phyloP scores from a whole-genome alignment of 2,797 vertebrate genomes.

The Premnoplex brunnescens region DNA sequence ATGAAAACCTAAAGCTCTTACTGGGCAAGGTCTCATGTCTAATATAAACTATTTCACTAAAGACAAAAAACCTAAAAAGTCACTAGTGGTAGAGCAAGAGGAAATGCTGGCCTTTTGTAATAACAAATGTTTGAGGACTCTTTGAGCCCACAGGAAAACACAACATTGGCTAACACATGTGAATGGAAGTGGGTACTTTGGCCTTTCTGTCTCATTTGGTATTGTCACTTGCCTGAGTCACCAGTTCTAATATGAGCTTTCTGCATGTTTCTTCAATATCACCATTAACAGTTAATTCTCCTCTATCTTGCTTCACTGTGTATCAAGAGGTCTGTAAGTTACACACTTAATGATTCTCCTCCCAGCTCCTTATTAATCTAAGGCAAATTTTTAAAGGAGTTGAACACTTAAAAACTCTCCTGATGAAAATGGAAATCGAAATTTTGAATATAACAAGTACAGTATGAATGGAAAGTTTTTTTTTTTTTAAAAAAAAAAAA shows the following conservation, averaged over 20 bases:
- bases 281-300: not conserved
- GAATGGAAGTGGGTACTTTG: not conserved
- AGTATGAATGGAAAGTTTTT: accelerated
- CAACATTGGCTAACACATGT: not conserved
- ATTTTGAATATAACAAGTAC: not conserved
- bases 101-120: not conserved
- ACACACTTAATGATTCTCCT: not conserved
- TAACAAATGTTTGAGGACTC: not conserved
- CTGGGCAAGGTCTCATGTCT: not conserved
- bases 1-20: not conserved
- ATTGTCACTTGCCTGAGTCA: not conserved
- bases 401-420: not conserved
- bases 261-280: not conserved
- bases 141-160: not conserved
- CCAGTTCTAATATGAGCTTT: not conserved
- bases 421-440: not conserved
- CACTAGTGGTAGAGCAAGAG: not conserved
- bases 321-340: not conserved
- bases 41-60: not conserved
- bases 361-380: not conserved
- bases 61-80: not conserved
- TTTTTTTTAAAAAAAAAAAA: not conserved
- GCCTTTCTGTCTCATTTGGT: not conserved
- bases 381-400: not conserved
- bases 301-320: not conserved